Evolutionary conservation across 2,797 vertebrate genomes (phyloP).

Genomic region (Ctenopoma kingsleyae): DNA sequence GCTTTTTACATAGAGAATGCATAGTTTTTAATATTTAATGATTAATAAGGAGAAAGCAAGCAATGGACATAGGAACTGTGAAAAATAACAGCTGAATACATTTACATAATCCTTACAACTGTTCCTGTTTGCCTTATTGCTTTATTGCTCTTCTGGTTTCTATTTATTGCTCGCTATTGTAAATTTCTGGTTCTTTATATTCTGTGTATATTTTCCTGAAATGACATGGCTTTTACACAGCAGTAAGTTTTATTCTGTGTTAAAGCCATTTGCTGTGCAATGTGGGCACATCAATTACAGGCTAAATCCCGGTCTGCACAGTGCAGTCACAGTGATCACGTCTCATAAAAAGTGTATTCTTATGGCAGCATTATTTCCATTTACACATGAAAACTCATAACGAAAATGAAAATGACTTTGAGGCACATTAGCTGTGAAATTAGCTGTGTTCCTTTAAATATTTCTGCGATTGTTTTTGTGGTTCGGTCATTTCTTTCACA

Average conservation of each 20-base stretch:
- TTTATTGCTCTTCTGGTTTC: slow-evolving; percentile 7
- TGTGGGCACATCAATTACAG: neutral
- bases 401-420: neutral
- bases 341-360: neutral
- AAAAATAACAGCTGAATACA: slow-evolving; percentile 33
- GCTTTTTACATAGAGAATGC: neutral
- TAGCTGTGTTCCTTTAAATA: neutral
- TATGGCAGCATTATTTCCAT: neutral
- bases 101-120: slow-evolving; percentile 33
- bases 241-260: neutral
- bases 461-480: neutral
- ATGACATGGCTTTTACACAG: neutral
- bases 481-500: neutral
- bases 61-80: neutral
- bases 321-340: slow-evolving; percentile 3
- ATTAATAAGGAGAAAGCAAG: slow-evolving; percentile 7
- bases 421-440: neutral
- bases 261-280: neutral
- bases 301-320: neutral
- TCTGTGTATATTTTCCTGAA: neutral
- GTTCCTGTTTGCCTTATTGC: slow-evolving; percentile 16
- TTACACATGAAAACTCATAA: neutral
- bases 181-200: neutral
- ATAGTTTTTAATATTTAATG: neutral
- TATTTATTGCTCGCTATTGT: slow-evolving; percentile 2